These are phyloP conservation scores for Chromoteleia sp. DNA, from an alignment of 2,888 invertebrate genomes.

Conservation along the genomic window DNA sequence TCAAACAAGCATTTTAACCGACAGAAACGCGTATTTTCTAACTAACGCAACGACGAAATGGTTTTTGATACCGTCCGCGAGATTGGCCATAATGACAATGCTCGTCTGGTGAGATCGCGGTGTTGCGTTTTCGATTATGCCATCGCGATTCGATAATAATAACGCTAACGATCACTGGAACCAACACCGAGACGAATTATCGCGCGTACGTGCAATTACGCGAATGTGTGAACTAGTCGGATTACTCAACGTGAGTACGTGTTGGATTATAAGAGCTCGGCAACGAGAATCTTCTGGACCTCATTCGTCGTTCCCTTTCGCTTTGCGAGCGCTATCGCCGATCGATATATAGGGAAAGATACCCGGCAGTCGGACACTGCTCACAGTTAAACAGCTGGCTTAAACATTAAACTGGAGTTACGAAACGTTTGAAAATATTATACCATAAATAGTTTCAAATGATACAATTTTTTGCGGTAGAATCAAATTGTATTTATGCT, in stretches of 20 bases:
- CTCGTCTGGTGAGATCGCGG: slow-evolving; percentile 56
- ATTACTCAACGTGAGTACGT: slow-evolving; percentile 63
- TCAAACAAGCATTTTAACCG: slow-evolving; percentile 1
- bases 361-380: too few relatives aligned
- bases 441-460: too few relatives aligned
- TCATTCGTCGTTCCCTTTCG: slow-evolving; percentile 61
- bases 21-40: slow-evolving; percentile 7
- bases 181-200: slow-evolving; percentile 53
- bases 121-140: slow-evolving; percentile 67
- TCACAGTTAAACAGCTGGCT: too few relatives aligned
- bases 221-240: slow-evolving; percentile 64
- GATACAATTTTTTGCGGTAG: too few relatives aligned
- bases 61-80: slow-evolving; percentile 53
- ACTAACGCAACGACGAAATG: slow-evolving; percentile 42
- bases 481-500: too few relatives aligned
- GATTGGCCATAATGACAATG: slow-evolving; percentile 62
- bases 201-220: slow-evolving; percentile 59
- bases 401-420: too few relatives aligned
- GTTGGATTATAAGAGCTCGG: slow-evolving; percentile 54
- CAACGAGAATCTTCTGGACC: slow-evolving; percentile 66
- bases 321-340: slow-evolving; percentile 24
- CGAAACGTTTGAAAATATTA: too few relatives aligned
- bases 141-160: slow-evolving; percentile 68
- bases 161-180: slow-evolving; percentile 60
- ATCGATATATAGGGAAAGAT: slow-evolving; percentile 8